phyloP scores from a whole-genome alignment of 2,113 vertebrate species.

The Recurvirostra avosetta region DNA sequence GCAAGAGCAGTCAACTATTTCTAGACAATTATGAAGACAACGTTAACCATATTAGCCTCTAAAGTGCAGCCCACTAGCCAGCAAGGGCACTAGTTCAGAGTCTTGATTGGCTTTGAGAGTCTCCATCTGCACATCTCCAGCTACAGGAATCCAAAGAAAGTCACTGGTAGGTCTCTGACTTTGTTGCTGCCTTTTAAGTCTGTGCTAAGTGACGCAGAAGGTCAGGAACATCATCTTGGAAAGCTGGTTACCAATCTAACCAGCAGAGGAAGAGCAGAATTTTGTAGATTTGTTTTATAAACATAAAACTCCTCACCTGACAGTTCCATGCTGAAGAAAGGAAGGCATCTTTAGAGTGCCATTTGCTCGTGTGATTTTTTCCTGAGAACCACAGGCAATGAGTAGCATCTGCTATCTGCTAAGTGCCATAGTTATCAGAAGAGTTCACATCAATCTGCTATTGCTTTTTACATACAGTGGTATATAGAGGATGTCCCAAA shows the following conservation, averaged over 20 bases:
- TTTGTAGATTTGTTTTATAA: not conserved
- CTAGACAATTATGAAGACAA: not conserved
- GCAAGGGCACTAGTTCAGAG: not conserved
- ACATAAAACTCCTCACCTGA: not conserved
- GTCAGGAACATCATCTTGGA: not conserved
- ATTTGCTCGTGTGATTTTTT: not conserved
- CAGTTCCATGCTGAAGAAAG: not conserved
- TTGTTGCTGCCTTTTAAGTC: not conserved
- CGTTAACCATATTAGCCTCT: not conserved
- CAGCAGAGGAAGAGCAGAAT: not conserved
- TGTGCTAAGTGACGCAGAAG: not conserved
- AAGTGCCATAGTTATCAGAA: not conserved
- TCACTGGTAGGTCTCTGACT: not conserved
- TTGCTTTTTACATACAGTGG: not conserved
- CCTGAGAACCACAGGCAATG: not conserved
- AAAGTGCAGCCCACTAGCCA: not conserved
- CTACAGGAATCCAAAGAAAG: not conserved
- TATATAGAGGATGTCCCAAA: not conserved
- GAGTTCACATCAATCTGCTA: not conserved
- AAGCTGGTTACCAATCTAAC: not conserved
- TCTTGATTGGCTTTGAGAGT: not conserved
- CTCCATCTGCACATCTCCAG: not conserved
- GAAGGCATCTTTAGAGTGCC: not conserved
- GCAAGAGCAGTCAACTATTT: not conserved
- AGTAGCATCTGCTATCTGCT: not conserved